Conservation (phyloP, 2,797 vertebrate species). For the Sparus aurata region DNA sequence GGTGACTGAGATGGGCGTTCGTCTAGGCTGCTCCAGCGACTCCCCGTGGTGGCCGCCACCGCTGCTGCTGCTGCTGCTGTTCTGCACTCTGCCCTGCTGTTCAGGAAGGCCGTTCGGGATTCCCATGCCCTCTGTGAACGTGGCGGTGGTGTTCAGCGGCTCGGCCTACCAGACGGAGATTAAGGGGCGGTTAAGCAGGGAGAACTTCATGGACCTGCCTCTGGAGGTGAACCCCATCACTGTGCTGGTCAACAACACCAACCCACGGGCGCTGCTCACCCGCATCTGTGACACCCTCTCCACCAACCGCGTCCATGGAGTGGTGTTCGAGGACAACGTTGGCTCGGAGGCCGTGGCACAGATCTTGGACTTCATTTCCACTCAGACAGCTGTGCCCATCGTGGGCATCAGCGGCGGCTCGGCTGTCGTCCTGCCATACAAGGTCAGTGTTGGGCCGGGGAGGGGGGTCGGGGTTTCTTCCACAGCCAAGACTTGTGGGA, state of each 20-base stretch:
- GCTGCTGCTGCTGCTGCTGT: conserved; percentile 73
- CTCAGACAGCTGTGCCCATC: conserved; percentile 94
- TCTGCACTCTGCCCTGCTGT: conserved; percentile 70
- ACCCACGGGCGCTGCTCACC: conserved; percentile 94
- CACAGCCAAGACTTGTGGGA: background rate
- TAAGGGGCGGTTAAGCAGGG: conserved; percentile 90
- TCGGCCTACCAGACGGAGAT: conserved; percentile 90
- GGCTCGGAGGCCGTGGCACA: conserved; percentile 96
- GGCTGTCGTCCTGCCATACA: conserved; percentile 93
- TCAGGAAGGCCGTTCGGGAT: conserved; percentile 81
- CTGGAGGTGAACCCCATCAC: conserved; percentile 96
- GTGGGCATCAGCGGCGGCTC: conserved; percentile 98
- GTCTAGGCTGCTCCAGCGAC: conserved; percentile 83
- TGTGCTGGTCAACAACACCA: conserved; percentile 94
- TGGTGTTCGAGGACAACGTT: conserved; percentile 96
- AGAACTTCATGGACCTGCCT: conserved; percentile 96
- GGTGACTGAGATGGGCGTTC: conserved; percentile 88
- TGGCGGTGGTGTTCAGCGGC: conserved; percentile 96
- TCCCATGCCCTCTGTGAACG: conserved; percentile 88
- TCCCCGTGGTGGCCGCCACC: conserved; percentile 82
- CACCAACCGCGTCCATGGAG: conserved; percentile 91
- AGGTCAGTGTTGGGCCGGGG: conserved; percentile 85
- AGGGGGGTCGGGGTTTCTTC: background rate
- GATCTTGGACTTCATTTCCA: conserved; percentile 97
- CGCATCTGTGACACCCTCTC: conserved; percentile 93